phyloP scores from a whole-genome alignment of 2,113 vertebrate genomes.

The Polypterus senegalus region DNA sequence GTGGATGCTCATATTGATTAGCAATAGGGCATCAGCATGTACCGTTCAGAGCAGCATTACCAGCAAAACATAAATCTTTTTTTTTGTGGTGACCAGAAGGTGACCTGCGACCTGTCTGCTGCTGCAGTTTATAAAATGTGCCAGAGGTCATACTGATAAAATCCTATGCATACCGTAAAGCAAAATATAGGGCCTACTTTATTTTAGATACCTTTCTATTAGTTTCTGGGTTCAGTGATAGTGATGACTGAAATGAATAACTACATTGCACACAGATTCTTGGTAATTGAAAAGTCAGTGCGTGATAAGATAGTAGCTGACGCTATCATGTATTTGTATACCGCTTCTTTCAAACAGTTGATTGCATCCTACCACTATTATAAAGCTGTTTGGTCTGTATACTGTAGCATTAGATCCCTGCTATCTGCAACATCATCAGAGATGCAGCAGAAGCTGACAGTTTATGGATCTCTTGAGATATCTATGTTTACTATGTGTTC shows the following conservation, averaged over 20 bases:
- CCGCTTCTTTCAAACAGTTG: background rate
- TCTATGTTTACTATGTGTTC: too few relatives aligned
- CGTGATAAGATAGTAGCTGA: constrained; percentile 33
- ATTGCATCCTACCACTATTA: background rate
- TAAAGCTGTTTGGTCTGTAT: background rate
- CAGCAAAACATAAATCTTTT: constrained; percentile 34
- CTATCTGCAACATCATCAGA: too few relatives aligned
- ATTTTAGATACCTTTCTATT: constrained; percentile 21
- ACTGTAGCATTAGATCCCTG: too few relatives aligned
- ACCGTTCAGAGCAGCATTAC: constrained; percentile 38
- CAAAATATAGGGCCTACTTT: constrained; percentile 27
- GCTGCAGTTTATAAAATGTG: constrained; percentile 31
- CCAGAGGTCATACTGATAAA: constrained; percentile 28
- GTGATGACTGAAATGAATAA: constrained; percentile 26
- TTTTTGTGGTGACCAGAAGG: constrained; percentile 31
- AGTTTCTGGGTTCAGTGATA: constrained; percentile 28
- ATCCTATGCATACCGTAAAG: constrained; percentile 31
- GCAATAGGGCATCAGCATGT: constrained; percentile 32
- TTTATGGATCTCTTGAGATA: too few relatives aligned
- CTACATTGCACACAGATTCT: constrained; percentile 25
- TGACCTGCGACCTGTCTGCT: constrained; percentile 37
- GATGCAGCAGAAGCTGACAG: too few relatives aligned
- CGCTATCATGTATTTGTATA: constrained; percentile 24
- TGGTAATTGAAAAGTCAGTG: constrained; percentile 41
- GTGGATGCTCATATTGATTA: constrained; percentile 2